Evolutionary conservation across 2,113 vertebrate genomes (phyloP), one percentile per base, ranked within the genome.

Genomic region (Xenopus laevis): DNA sequence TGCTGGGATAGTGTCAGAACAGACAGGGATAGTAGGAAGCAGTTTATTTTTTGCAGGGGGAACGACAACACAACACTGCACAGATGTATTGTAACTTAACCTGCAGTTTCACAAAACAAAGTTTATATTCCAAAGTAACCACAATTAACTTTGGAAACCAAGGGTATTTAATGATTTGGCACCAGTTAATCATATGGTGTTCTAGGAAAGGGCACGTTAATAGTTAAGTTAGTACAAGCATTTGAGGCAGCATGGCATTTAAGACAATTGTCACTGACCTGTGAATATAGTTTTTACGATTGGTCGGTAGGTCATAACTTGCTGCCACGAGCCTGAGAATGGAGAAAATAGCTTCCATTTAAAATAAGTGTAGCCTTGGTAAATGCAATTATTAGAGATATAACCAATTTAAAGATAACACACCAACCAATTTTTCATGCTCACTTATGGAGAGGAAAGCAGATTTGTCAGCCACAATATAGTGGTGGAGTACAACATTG

Each of bases 231-330:
- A 27, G 46, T 45, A 67, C 44, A 50, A 16, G 20, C 11, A 46
- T 1, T 3, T 18, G 13, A 62, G 62, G 10, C 30, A 30, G 13
- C 23, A 27, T 27, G 23, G 23, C 1, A 4, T 27, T 27, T 4
- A 27, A 27, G 23, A 27, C 23, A 18, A 18, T 40, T 7, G 30
- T 71, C 53, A 87, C 91, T 87, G 57, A 96, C 97, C 97, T 96
- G 86, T 98, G 97, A 89, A 99, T 98, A 79, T 98, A 99, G 74
- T 99, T 99, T 87, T 99, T 97, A 87, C 97, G 91, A 85, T 99
- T 99, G 86, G 97, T 99, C 17, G 97, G 97, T 78, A 98, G 91
- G 82, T 99, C 97, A 13, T 99, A 79, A 99, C 97, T 86, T 99
- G 97, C 86, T 99, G 17, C 97, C 97, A 83, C 97, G 95, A 87